A percentile compares a stretch with the other conserved stretches of the same genome.
Conservation (phyloP, 2,888 invertebrate genomes). For the Ligdia adustata region DNA sequence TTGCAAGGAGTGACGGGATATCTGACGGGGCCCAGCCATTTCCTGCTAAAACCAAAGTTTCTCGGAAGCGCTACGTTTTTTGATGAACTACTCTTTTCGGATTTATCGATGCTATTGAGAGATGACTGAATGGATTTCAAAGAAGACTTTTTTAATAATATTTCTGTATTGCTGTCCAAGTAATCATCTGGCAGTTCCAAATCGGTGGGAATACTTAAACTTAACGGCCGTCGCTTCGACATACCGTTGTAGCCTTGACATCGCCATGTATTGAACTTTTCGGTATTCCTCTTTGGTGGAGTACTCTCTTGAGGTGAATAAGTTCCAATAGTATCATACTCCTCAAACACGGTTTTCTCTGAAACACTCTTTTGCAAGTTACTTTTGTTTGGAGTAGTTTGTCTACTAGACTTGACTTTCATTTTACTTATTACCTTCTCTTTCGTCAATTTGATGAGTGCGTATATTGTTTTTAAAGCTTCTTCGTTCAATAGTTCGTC, state of each 20-base stretch:
- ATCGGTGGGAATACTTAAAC: constrained; percentile 72
- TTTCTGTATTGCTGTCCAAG: constrained; percentile 52
- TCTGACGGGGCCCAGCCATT: constrained; percentile 85
- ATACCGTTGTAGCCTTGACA: constrained; percentile 57
- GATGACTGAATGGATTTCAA: constrained; percentile 73
- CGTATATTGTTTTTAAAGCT: constrained; percentile 81
- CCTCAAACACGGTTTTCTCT: constrained; percentile 69
- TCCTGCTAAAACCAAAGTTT: constrained; percentile 83
- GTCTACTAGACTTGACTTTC: constrained; percentile 63
- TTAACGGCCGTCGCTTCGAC: constrained; percentile 70
- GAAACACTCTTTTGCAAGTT: constrained; percentile 70
- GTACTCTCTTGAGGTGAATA: constrained; percentile 70
- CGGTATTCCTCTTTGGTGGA: constrained; percentile 59
- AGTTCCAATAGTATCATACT: constrained; percentile 60
- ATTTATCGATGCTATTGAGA: constrained; percentile 66
- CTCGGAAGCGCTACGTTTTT: constrained; percentile 82
- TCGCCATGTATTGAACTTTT: constrained; percentile 76
- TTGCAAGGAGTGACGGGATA: constrained; percentile 87
- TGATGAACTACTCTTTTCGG: constrained; percentile 59
- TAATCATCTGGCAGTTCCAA: constrained; percentile 67
- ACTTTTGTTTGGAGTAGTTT: constrained; percentile 54
- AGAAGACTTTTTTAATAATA: constrained; percentile 63
- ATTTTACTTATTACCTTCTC: constrained; percentile 77
- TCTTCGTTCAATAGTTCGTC: constrained; percentile 79
- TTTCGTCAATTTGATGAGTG: constrained; percentile 76